phyloP scores from a whole-genome alignment of 2,888 invertebrate species.

The Campopleginae sp. region DNA sequence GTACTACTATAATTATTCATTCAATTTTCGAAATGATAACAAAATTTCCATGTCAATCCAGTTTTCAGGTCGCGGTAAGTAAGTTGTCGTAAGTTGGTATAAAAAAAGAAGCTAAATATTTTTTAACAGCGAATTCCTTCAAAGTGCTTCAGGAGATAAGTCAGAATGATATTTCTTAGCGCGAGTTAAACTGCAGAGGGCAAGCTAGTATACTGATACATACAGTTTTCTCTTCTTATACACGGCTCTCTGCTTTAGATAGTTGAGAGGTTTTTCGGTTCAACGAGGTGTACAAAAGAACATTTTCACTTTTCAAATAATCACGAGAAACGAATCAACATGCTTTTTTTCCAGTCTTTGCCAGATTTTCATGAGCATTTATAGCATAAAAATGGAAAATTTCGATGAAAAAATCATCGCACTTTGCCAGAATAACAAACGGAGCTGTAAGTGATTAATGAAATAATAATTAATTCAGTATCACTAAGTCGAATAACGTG shows the following conservation, averaged over 20 bases:
- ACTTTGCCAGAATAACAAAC: not conserved
- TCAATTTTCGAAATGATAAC: too few relatives aligned
- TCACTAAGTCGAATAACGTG: constrained; percentile 8
- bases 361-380: not conserved
- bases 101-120: too few relatives aligned
- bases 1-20: too few relatives aligned
- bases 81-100: too few relatives aligned
- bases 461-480: constrained; percentile 21
- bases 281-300: constrained; percentile 8
- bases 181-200: not conserved
- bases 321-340: not conserved
- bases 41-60: too few relatives aligned
- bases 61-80: too few relatives aligned
- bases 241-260: not conserved
- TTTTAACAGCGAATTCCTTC: too few relatives aligned
- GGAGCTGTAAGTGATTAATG: not conserved
- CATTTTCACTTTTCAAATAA: constrained; percentile 2
- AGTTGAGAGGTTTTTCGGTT: not conserved
- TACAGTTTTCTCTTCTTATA: not conserved
- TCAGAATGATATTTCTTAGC: too few relatives aligned
- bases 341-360: not conserved
- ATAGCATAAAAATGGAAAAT: too few relatives aligned
- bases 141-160: too few relatives aligned
- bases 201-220: not conserved
- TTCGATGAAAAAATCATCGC: too few relatives aligned